phyloP scores from a whole-genome alignment of 2,113 vertebrate species.

The Callocephalon fimbriatum region DNA sequence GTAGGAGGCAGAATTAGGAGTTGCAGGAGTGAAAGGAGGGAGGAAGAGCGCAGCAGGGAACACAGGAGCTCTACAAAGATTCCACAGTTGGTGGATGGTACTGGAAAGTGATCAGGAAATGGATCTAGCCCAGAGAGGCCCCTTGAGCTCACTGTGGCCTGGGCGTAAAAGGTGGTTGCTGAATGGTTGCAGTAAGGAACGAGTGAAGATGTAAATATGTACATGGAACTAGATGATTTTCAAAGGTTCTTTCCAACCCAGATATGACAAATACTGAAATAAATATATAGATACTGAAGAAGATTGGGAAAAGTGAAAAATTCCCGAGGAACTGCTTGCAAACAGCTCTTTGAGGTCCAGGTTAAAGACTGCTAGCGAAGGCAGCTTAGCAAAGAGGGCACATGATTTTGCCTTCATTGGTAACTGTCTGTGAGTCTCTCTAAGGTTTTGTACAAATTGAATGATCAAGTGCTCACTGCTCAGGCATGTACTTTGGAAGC shows the following conservation, averaged over 20 bases:
- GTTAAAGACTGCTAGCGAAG: background rate
- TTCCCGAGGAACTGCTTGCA: background rate
- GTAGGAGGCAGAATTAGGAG: background rate
- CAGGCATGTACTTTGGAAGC: background rate
- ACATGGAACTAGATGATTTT: background rate
- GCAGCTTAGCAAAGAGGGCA: background rate
- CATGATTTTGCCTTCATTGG: background rate
- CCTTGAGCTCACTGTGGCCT: background rate
- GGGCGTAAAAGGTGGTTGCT: background rate
- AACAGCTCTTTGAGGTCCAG: background rate
- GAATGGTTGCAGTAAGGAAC: background rate
- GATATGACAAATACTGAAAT: background rate
- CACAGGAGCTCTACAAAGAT: background rate
- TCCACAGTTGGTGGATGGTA: background rate
- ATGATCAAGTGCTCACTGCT: background rate
- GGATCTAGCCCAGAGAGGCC: background rate
- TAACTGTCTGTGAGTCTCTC: background rate
- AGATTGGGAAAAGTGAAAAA: background rate
- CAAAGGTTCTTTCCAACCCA: background rate
- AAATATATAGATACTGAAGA: background rate
- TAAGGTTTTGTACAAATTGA: background rate
- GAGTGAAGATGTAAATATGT: background rate
- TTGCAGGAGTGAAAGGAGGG: background rate
- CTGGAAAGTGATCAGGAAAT: background rate
- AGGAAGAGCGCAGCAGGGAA: background rate